A percentile compares a stretch with the other conserved stretches of the same genome.
Evolutionary conservation across 1,140 invertebrate species (phyloP).

Genomic region (Drosophila bocki): DNA sequence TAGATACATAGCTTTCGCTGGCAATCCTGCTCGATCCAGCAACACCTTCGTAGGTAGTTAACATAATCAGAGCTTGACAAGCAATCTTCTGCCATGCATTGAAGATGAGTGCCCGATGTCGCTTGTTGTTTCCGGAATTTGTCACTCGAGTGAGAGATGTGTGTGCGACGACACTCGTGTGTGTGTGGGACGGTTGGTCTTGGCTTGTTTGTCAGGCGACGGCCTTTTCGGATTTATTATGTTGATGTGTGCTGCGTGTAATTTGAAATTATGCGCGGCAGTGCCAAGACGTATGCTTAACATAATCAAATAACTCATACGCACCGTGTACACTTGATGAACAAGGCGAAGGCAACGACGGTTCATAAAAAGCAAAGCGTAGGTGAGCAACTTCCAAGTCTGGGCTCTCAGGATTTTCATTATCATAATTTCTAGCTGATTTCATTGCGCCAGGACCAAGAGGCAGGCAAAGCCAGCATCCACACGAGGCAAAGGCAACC

Average conservation of each 20-base stretch:
- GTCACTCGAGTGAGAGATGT: conserved; percentile 44
- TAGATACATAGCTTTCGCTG: neutral
- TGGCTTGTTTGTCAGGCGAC: conserved; percentile 70
- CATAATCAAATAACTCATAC: conserved; percentile 83
- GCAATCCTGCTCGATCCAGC: conserved; percentile 9
- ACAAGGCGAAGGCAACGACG: conserved; percentile 22
- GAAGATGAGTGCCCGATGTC: conserved; percentile 66
- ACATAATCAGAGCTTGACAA: conserved; percentile 79
- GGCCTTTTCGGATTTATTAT: conserved; percentile 76
- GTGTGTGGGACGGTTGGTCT: conserved; percentile 26
- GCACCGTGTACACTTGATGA: conserved; percentile 51
- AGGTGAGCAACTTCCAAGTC: conserved; percentile 36
- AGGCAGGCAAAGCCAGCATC: neutral
- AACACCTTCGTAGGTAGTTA: conserved; percentile 62
- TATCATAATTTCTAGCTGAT: conserved; percentile 82
- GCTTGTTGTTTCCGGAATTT: conserved; percentile 74
- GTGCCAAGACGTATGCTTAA: conserved; percentile 71
- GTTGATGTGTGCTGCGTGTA: conserved; percentile 73
- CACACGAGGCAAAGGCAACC: conserved; percentile 48
- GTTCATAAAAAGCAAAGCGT: conserved; percentile 29
- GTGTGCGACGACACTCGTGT: conserved; percentile 2
- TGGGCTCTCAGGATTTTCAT: conserved; percentile 61
- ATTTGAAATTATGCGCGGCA: conserved; percentile 78
- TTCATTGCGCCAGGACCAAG: conserved; percentile 50
- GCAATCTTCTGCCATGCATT: conserved; percentile 69